These are phyloP conservation scores for Typhlomys cinereus DNA, from an alignment of 2,113 vertebrate genomes.

Conservation along the genomic window DNA sequence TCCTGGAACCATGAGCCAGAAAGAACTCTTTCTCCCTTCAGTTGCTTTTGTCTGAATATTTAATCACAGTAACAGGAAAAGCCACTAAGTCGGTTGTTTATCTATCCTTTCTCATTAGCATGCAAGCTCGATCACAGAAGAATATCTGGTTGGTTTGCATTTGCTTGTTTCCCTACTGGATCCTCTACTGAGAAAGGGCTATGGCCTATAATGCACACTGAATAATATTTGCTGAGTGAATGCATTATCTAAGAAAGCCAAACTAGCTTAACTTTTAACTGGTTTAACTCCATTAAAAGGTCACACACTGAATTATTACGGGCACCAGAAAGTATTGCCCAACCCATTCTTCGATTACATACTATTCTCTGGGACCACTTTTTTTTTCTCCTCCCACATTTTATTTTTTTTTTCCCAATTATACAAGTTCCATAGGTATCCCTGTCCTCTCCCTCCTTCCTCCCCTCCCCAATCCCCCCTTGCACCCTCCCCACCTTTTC, in stretches of 20 bases:
- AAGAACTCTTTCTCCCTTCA: too few relatives aligned
- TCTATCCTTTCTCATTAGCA: not conserved
- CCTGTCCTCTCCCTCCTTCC: too few relatives aligned
- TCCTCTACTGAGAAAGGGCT: not conserved
- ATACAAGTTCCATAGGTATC: too few relatives aligned
- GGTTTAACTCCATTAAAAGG: slow-evolving; percentile 34
- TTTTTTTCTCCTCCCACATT: too few relatives aligned
- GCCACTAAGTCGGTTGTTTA: not conserved
- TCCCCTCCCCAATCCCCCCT: too few relatives aligned
- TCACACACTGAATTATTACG: not conserved
- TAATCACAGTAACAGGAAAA: too few relatives aligned
- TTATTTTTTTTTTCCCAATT: too few relatives aligned
- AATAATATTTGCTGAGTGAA: slow-evolving; percentile 40
- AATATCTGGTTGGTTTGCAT: not conserved
- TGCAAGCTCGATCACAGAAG: not conserved
- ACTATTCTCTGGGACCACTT: slow-evolving; percentile 24
- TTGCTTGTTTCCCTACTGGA: not conserved
- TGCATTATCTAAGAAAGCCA: not conserved
- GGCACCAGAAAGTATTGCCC: slow-evolving; percentile 8
- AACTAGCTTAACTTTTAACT: slow-evolving; percentile 33
- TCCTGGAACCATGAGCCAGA: too few relatives aligned
- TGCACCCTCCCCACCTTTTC: too few relatives aligned
- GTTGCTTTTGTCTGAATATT: too few relatives aligned
- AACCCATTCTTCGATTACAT: slow-evolving; percentile 25
- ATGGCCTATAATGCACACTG: not conserved